These are phyloP conservation scores for Meda fulgida DNA, from an alignment of 2,797 vertebrate genomes.

Conservation along the genomic window DNA sequence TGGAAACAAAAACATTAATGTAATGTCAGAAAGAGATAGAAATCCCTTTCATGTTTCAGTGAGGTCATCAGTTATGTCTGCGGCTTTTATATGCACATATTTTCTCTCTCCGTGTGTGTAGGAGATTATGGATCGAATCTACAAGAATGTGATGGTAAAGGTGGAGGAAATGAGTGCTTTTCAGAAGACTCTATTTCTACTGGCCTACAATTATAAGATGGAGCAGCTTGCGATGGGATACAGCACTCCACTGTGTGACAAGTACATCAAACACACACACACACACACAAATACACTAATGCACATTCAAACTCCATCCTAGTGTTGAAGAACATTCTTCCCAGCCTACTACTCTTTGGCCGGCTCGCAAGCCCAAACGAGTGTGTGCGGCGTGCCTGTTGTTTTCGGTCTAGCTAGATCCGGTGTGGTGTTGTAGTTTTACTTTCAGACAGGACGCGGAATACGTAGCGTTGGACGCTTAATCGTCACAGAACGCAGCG, in stretches of 20 bases:
- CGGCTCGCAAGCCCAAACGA: no score
- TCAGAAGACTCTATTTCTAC: conserved; percentile 87
- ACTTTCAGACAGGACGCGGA: no score
- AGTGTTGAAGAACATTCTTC: neutral
- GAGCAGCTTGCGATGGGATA: conserved; percentile 89
- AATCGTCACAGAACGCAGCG: no score
- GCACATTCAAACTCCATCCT: neutral
- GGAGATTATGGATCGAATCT: conserved; percentile 99
- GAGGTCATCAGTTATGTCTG: conserved; percentile 25
- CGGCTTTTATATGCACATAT: neutral
- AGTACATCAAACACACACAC: conserved; percentile 67
- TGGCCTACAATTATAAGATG: conserved; percentile 98
- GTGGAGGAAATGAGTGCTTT: conserved; percentile 89
- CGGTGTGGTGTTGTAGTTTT: no score
- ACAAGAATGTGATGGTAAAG: conserved; percentile 95
- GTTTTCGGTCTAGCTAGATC: no score
- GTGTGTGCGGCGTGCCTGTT: no score
- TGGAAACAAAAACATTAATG: no score
- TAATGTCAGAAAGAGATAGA: no score
- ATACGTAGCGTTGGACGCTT: no score
- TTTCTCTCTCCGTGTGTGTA: conserved; percentile 59
- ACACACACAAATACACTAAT: neutral
- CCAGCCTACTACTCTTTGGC: no score
- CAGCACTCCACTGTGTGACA: conserved; percentile 89
- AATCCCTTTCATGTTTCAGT: neutral